phyloP scores from a whole-genome alignment of 2,888 invertebrate genomes.

The Eupithecia pulchellata region DNA sequence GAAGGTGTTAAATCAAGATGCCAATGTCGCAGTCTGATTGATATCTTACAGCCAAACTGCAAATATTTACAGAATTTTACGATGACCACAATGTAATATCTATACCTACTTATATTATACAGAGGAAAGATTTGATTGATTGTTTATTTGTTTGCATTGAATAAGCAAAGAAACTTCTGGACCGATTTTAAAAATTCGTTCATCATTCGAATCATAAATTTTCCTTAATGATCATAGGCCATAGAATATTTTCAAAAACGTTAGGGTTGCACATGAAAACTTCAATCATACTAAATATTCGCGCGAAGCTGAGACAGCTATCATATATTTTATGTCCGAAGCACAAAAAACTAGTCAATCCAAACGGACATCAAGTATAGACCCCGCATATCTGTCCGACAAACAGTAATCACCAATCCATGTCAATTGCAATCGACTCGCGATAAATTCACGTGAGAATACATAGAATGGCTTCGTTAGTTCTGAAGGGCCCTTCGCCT shows the following conservation, averaged over 20 bases:
- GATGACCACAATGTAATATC: background rate
- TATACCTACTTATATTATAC: no score
- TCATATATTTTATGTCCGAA: background rate
- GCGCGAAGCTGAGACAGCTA: no score
- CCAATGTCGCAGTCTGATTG: background rate
- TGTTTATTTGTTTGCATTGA: background rate
- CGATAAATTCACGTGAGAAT: slow-evolving; percentile 79
- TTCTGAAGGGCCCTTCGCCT: slow-evolving; percentile 73
- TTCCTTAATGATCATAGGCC: no score
- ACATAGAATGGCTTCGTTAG: slow-evolving; percentile 83
- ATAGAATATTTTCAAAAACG: no score
- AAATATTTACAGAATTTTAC: background rate
- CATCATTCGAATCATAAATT: no score
- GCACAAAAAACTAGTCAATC: background rate
- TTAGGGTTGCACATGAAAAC: no score
- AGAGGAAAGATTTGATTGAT: no score
- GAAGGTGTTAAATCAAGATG: no score
- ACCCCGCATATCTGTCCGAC: slow-evolving; percentile 28
- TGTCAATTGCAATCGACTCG: slow-evolving; percentile 42
- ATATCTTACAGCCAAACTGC: background rate
- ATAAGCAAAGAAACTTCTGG: no score
- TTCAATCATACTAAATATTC: no score
- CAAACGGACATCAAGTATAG: background rate
- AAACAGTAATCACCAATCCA: slow-evolving; percentile 39
- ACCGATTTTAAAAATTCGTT: no score